phyloP scores from a whole-genome alignment of 2,113 vertebrate genomes.

The Colistium nudipinnis region DNA sequence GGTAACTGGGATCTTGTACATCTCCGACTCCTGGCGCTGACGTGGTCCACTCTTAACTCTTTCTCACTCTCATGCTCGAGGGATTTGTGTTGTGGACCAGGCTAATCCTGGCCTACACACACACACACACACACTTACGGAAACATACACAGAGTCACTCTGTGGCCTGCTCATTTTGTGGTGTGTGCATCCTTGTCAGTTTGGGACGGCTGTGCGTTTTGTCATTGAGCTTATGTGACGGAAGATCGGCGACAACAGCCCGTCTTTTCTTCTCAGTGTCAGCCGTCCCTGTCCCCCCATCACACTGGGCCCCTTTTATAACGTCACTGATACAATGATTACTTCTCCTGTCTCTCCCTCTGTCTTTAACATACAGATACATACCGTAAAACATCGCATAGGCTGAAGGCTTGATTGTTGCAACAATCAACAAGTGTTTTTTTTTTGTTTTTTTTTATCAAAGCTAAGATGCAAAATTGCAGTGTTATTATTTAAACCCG shows the following conservation, averaged over 20 bases:
- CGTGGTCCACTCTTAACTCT: constrained; percentile 20
- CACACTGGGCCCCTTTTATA: constrained; percentile 71
- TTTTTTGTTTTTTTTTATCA: no score
- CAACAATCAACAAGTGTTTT: not conserved
- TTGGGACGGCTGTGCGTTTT: constrained; percentile 57
- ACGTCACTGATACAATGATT: constrained; percentile 72
- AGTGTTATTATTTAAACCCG: not conserved
- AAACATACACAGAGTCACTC: constrained; percentile 30
- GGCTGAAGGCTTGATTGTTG: constrained; percentile 12
- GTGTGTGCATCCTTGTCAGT: constrained; percentile 59
- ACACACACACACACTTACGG: constrained; percentile 7
- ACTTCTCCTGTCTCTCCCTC: constrained; percentile 32
- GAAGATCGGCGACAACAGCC: constrained; percentile 64
- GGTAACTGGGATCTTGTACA: constrained; percentile 4
- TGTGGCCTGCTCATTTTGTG: constrained; percentile 29
- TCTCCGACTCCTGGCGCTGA: constrained; percentile 22
- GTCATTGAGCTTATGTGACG: constrained; percentile 70
- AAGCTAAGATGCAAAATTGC: not conserved
- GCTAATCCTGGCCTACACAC: constrained; percentile 34
- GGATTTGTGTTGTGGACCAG: constrained; percentile 36
- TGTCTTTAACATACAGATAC: constrained; percentile 21
- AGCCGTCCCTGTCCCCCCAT: constrained; percentile 71
- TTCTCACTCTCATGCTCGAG: constrained; percentile 30
- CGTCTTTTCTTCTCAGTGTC: constrained; percentile 78
- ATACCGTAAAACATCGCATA: constrained; percentile 27